Percentiles rank a stretch among this genome's conserved stretches.
Evolutionary conservation across 2,888 invertebrate genomes (phyloP).

Genomic region (Xestia ashworthii): DNA sequence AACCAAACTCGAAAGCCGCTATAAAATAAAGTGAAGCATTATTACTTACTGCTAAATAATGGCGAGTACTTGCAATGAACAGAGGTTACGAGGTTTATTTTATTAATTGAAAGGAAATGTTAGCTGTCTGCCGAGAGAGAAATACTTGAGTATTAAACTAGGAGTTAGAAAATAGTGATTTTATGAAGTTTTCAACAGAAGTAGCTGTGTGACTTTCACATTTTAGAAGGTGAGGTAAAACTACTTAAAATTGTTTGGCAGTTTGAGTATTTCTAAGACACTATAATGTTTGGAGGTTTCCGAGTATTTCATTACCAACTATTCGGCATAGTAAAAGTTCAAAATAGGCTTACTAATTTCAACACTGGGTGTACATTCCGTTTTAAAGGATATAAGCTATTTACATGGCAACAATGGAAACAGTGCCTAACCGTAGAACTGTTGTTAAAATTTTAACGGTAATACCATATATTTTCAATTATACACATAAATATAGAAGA

Average conservation of each 20-base stretch:
- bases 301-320: no score
- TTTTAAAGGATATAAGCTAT: no score
- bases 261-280: no score
- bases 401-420: no score
- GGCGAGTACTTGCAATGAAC: conserved; percentile 15
- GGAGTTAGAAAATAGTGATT: background rate
- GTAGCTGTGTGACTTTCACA: background rate
- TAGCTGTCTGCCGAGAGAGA: conserved; percentile 7
- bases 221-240: background rate
- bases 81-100: conserved; percentile 20
- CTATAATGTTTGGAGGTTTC: no score
- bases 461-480: background rate
- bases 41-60: conserved; percentile 21
- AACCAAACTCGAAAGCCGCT: conserved; percentile 1
- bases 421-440: no score
- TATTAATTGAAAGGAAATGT: conserved; percentile 30
- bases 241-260: no score
- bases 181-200: background rate
- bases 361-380: no score
- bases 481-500: background rate
- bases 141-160: background rate
- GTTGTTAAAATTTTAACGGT: background rate
- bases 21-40: conserved; percentile 25
- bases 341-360: no score
- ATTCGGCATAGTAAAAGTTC: no score